Conservation (phyloP, 2,797 vertebrate species). For the Scarus forsteni region DNA sequence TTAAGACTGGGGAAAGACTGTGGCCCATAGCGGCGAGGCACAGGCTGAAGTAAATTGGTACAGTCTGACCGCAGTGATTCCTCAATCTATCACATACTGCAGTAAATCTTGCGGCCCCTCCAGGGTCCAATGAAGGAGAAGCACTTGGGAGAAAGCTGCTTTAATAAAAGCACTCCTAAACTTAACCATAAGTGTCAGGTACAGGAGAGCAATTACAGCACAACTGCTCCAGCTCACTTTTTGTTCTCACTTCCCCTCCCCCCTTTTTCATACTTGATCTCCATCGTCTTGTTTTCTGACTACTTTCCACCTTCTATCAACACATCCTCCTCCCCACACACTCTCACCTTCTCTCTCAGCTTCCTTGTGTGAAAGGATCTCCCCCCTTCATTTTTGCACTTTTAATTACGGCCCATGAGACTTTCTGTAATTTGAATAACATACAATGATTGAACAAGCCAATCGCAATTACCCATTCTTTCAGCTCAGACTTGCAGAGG, state of each 20-base stretch:
- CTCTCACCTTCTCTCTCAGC: constrained; percentile 48
- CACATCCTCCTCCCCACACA: constrained; percentile 45
- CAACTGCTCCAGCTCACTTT: constrained; percentile 49
- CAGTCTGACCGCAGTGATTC: constrained; percentile 63
- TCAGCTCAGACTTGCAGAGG: constrained; percentile 57
- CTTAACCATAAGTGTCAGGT: constrained; percentile 77
- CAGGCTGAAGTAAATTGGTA: constrained; percentile 66
- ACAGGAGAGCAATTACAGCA: constrained; percentile 77
- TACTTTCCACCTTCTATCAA: constrained; percentile 53
- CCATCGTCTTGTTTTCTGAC: constrained; percentile 53
- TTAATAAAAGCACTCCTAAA: constrained; percentile 82
- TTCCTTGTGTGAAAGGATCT: constrained; percentile 56
- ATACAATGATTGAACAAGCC: constrained; percentile 40
- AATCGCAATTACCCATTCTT: constrained; percentile 49
- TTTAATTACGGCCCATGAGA: constrained; percentile 80
- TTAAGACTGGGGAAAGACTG: constrained; percentile 72
- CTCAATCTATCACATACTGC: constrained; percentile 72
- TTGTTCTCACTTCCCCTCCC: constrained; percentile 31
- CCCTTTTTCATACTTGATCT: constrained; percentile 13
- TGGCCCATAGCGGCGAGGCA: constrained; percentile 46
- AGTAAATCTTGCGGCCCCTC: constrained; percentile 72
- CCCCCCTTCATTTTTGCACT: constrained; percentile 53
- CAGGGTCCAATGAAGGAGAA: constrained; percentile 68
- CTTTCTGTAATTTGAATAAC: constrained; percentile 64
- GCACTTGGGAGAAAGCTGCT: constrained; percentile 64